Conservation (phyloP, 2,113 vertebrate species). For the Vulpes ferrilata region DNA sequence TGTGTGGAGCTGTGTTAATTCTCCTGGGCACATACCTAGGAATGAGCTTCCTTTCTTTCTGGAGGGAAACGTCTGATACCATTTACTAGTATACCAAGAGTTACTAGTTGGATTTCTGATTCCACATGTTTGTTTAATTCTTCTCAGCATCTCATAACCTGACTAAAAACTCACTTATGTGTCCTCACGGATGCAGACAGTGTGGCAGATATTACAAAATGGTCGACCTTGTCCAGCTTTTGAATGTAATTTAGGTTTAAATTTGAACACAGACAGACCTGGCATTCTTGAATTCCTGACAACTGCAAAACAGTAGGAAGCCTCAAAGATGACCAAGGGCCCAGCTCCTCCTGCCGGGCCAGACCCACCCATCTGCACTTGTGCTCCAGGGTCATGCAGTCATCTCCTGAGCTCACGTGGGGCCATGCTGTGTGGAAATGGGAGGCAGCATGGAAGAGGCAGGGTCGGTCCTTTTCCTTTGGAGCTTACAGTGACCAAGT, state of each 20-base stretch:
- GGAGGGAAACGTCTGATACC: not conserved
- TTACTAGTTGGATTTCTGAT: not conserved
- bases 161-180: not conserved
- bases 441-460: not conserved
- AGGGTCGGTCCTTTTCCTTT: not conserved
- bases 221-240: not conserved
- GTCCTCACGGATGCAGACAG: not conserved
- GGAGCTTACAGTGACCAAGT: not conserved
- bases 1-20: not conserved
- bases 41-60: not conserved
- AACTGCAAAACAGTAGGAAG: not conserved
- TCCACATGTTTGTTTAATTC: not conserved
- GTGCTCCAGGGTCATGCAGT: not conserved
- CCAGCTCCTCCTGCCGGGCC: not conserved
- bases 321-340: rapidly evolving
- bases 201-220: not conserved
- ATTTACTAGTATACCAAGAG: not conserved
- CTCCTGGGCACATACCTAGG: not conserved
- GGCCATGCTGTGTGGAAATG: not conserved
- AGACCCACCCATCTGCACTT: not conserved
- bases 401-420: not conserved
- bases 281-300: not conserved
- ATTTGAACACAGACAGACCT: not conserved
- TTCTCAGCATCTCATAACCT: not conserved
- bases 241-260: not conserved